Base-by-base conservation (phyloP, 2,888 invertebrate genomes). In the Drosophila aldrichi region DNA sequence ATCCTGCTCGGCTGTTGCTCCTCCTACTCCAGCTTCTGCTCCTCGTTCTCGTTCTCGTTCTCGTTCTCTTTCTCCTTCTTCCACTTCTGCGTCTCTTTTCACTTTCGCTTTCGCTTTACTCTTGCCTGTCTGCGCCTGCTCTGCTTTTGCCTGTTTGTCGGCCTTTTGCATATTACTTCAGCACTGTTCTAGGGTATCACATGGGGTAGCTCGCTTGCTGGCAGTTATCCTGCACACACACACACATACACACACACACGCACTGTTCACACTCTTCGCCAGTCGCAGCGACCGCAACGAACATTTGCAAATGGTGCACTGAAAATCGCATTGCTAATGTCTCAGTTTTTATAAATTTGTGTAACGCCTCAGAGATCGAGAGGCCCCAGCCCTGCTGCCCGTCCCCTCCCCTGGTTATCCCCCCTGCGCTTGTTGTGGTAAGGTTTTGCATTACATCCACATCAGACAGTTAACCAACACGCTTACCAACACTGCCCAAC, bases 91-190 rank as follows among this genome's bases (percentile, higher is more conserved):
- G 25, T 6, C 49, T 46, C 57, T 49, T 56, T 44, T 69, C 70
- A 59, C 60, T 57, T 56, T 25, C 25, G 6, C 71, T 14, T 20
- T 34, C 16, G 43, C 25, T 46, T 36, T 52, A 1, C 51, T 52
- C 34, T 55, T 57, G 70, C 67, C 70, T 77, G 77, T 51, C 68
- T 73, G 43, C 75, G 64, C 51, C 34, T 43, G 56, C 56, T 43
- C 43, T 56, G 43, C 55, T 40, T 55, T 40, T 9, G 64, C 46
- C 25, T 75, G 79, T 82, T 78, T 74, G 29, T 82, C 92, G 88
- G 79, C 76, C 90, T 88, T 92, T 91, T 90, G 92, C 92, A 92
- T 92, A 91, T 89, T 92, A 84, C 72, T 49, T 49, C 63, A 68
- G 69, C 44, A 58, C 20, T 38, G 9, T 36, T 18, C 34, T 10